Conservation (phyloP, 1,140 invertebrate species). For the Calephelis nemesis region DNA sequence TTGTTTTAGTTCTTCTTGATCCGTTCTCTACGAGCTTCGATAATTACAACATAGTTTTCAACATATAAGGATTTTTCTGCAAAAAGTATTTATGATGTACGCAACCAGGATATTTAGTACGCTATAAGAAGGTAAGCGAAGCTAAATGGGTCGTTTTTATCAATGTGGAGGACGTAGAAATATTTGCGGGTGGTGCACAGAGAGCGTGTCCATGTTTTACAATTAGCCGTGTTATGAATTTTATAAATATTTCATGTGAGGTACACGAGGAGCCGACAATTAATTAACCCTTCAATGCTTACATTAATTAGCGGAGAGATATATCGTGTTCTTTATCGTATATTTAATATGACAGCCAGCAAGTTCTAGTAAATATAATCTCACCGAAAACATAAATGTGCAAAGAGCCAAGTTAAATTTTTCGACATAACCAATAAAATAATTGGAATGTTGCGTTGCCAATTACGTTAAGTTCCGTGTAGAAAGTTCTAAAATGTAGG, state of each 20-base stretch:
- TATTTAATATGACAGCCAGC: conserved; percentile 46
- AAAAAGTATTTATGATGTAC: conserved; percentile 54
- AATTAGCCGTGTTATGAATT: conserved; percentile 75
- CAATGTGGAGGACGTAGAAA: conserved; percentile 30
- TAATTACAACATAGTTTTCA: conserved; percentile 44
- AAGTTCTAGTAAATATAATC: conserved; percentile 21
- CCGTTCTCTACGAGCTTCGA: conserved; percentile 27
- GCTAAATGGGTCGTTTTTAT: conserved; percentile 51
- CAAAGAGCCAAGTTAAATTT: no score
- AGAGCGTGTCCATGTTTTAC: conserved; percentile 58
- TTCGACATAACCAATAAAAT: no score
- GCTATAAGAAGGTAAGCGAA: conserved; percentile 45
- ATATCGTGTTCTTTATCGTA: conserved; percentile 55
- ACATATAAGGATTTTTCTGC: conserved; percentile 44
- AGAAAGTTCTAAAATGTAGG: no score
- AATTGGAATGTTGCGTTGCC: no score
- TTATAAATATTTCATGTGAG: conserved; percentile 73
- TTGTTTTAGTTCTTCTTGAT: conserved; percentile 10
- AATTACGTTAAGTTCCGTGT: no score
- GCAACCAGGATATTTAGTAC: conserved; percentile 40
- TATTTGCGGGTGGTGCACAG: conserved; percentile 65
- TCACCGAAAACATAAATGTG: no score
- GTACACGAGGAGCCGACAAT: conserved; percentile 65
- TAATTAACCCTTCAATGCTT: conserved; percentile 70
- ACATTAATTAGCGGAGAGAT: conserved; percentile 63